phyloP scores from a whole-genome alignment of 1,140 invertebrate genomes.

The Diachasmimorpha longicaudata region DNA sequence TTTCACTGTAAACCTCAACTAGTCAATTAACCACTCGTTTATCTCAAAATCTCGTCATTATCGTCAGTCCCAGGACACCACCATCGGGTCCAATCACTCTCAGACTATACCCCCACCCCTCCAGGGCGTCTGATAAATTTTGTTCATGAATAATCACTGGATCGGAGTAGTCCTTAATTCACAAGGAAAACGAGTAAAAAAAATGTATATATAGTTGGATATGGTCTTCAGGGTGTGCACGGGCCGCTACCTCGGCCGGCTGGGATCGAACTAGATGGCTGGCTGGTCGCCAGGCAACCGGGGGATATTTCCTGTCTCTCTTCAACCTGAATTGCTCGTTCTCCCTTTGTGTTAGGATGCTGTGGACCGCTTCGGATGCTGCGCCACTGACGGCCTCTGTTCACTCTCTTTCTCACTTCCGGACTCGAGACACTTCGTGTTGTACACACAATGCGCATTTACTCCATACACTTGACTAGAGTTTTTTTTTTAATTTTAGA shows the following conservation, averaged over 20 bases:
- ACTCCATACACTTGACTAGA: too few species aligned
- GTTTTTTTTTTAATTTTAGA: too few species aligned
- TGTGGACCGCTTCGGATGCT: slow-evolving; percentile 6
- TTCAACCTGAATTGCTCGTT: not conserved
- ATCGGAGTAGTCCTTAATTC: not conserved
- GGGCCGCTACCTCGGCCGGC: slow-evolving; percentile 50
- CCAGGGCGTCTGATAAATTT: too few species aligned
- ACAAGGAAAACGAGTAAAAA: too few species aligned
- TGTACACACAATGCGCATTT: too few species aligned
- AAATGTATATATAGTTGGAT: not conserved
- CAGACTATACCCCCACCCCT: too few species aligned
- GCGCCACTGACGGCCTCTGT: not conserved
- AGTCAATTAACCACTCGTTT: not conserved
- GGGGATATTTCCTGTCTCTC: slow-evolving; percentile 30
- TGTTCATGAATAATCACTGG: not conserved
- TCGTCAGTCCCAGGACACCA: not conserved
- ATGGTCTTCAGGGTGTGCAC: slow-evolving; percentile 38
- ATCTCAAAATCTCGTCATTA: too few species aligned
- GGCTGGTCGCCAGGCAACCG: slow-evolving; percentile 63
- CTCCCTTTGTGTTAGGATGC: not conserved
- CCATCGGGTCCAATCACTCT: too few species aligned
- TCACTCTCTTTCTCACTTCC: slow-evolving; percentile 22
- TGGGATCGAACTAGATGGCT: slow-evolving; percentile 63
- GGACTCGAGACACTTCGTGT: not conserved
- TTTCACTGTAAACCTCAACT: not conserved